These are phyloP conservation scores for Syngnathoides biaculeatus DNA, from an alignment of 2,113 vertebrate species.

Conservation along the genomic window DNA sequence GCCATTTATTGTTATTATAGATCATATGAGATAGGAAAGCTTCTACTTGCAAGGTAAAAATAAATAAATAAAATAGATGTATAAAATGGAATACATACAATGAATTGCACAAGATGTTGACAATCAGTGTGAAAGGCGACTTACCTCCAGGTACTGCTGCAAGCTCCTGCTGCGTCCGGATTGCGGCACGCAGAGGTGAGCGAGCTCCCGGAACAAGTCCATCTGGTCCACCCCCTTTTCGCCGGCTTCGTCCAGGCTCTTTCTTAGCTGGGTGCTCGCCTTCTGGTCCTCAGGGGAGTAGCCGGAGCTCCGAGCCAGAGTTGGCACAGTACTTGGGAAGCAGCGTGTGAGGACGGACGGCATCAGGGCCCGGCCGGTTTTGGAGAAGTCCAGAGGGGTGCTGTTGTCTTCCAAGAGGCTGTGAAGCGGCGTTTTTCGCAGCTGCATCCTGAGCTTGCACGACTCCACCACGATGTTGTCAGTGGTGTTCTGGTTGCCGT, in stretches of 20 bases:
- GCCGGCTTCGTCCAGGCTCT: slow-evolving; percentile 64
- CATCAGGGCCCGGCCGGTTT: slow-evolving; percentile 66
- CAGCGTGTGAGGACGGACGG: slow-evolving; percentile 76
- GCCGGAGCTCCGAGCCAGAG: slow-evolving; percentile 49
- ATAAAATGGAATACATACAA: too few species aligned
- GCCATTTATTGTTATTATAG: too few species aligned
- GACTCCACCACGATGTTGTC: slow-evolving; percentile 93
- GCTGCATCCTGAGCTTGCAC: slow-evolving; percentile 80
- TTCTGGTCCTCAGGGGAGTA: slow-evolving; percentile 71
- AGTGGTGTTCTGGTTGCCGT: slow-evolving; percentile 78
- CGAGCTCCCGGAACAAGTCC: slow-evolving; percentile 65
- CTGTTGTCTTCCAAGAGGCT: slow-evolving; percentile 65
- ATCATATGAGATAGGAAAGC: too few species aligned
- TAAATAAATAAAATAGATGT: too few species aligned
- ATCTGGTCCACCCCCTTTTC: slow-evolving; percentile 73
- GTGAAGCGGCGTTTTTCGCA: slow-evolving; percentile 69
- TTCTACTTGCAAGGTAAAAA: too few species aligned
- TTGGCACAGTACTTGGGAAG: slow-evolving; percentile 44
- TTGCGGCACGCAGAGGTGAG: slow-evolving; percentile 54
- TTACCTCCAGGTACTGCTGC: slow-evolving; percentile 62
- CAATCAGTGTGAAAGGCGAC: background rate
- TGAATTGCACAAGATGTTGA: too few species aligned
- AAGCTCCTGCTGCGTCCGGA: slow-evolving; percentile 59
- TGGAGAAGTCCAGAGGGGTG: slow-evolving; percentile 67
- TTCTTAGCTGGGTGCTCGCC: slow-evolving; percentile 66